Evolutionary conservation across 2,888 invertebrate species (phyloP).

Genomic region (Vesta saturnalis): DNA sequence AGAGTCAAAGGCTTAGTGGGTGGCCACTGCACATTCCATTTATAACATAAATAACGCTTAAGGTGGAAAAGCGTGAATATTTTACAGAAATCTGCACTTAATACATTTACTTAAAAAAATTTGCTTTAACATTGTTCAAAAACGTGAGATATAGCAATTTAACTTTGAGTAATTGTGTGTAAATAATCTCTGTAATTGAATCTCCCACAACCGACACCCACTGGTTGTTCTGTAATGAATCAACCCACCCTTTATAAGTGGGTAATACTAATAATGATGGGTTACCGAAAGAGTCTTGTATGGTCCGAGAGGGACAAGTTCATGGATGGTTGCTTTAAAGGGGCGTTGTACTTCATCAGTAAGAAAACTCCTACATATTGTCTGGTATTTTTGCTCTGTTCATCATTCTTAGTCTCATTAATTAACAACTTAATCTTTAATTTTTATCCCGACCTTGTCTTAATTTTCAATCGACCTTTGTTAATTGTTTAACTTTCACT

Average conservation of each 20-base stretch:
- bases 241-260: neutral
- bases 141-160: no score
- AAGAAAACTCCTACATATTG: neutral
- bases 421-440: neutral
- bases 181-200: no score
- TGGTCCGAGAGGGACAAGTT: neutral
- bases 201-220: neutral
- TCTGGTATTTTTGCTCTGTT: neutral
- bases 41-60: no score
- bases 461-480: neutral
- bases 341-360: neutral
- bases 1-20: no score
- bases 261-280: neutral
- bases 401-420: neutral
- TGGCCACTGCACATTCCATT: no score
- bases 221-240: neutral
- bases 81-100: no score
- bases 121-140: no score
- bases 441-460: neutral
- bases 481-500: neutral
- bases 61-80: no score
- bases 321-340: neutral
- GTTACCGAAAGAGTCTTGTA: neutral
- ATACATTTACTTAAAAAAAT: no score
- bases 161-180: no score